Evolutionary conservation across 1,140 invertebrate species (phyloP).

Genomic region (Drosophila pachea): DNA sequence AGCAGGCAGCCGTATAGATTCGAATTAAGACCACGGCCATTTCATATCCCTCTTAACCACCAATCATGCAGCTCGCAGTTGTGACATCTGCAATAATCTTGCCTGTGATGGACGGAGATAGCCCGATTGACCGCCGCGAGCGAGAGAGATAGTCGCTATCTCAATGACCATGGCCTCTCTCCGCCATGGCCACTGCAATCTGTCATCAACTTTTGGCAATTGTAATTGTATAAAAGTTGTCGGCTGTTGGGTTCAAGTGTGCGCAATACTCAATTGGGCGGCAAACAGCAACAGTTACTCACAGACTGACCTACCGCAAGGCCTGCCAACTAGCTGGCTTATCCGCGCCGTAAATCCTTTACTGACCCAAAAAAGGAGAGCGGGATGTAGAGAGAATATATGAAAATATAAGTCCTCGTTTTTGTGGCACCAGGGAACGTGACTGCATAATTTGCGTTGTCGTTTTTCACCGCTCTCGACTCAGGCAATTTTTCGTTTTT

Average conservation of each 20-base stretch:
- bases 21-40: too few species aligned
- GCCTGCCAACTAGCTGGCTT: slow-evolving; percentile 11
- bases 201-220: neutral
- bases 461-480: slow-evolving; percentile 34
- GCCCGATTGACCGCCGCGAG: too few species aligned
- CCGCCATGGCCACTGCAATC: too few species aligned
- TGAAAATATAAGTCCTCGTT: slow-evolving; percentile 39
- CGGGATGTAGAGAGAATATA: slow-evolving; percentile 36
- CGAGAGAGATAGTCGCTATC: too few species aligned
- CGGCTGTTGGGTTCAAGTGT: slow-evolving; percentile 12
- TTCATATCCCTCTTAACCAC: too few species aligned
- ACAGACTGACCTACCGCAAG: slow-evolving; percentile 25
- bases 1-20: too few species aligned
- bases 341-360: slow-evolving; percentile 49
- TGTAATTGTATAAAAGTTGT: slow-evolving; percentile 24
- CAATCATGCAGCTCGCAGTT: too few species aligned
- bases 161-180: too few species aligned
- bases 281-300: slow-evolving; percentile 37
- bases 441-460: slow-evolving; percentile 75
- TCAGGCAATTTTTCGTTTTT: slow-evolving; percentile 58
- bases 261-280: slow-evolving; percentile 24
- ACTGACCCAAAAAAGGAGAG: slow-evolving; percentile 42
- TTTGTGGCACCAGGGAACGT: slow-evolving; percentile 46
- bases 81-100: too few species aligned
- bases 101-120: too few species aligned